phyloP scores from a whole-genome alignment of 1,140 invertebrate genomes.

The Plectrocnemia conspersa region DNA sequence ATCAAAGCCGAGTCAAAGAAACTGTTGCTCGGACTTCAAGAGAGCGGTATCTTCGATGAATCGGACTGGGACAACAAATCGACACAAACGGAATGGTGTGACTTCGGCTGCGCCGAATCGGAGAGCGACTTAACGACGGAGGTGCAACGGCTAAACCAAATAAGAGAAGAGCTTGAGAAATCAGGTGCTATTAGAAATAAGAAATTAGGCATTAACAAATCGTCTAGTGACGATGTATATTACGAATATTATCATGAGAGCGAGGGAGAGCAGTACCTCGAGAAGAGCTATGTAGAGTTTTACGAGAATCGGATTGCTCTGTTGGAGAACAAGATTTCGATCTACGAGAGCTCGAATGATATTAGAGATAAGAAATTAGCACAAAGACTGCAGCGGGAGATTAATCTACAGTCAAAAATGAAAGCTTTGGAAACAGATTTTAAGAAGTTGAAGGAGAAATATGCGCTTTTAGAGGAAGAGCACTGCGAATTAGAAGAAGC shows the following conservation, averaged over 20 bases:
- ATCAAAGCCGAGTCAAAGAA: slow-evolving; percentile 31
- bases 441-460: slow-evolving; percentile 53
- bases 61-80: slow-evolving; percentile 47
- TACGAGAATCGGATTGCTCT: slow-evolving; percentile 56
- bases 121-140: slow-evolving; percentile 50
- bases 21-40: slow-evolving; percentile 47
- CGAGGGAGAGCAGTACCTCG: slow-evolving; percentile 22
- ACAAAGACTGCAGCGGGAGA: slow-evolving; percentile 54
- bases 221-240: slow-evolving; percentile 8
- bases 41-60: slow-evolving; percentile 62
- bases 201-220: slow-evolving; percentile 41
- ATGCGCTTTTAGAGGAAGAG: slow-evolving; percentile 58
- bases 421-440: slow-evolving; percentile 53
- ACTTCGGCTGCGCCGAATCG: slow-evolving; percentile 42
- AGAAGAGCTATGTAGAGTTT: slow-evolving; percentile 50
- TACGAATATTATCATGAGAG: slow-evolving; percentile 12
- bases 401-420: slow-evolving; percentile 51
- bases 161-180: slow-evolving; percentile 52
- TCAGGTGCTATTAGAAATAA: slow-evolving; percentile 49
- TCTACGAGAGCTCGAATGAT: slow-evolving; percentile 58
- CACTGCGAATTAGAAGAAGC: slow-evolving; percentile 64
- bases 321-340: slow-evolving; percentile 54
- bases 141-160: slow-evolving; percentile 55
- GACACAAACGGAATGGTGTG: slow-evolving; percentile 54
- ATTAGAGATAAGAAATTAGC: slow-evolving; percentile 54